These are phyloP conservation scores for Rhingia campestris DNA, from an alignment of 2,888 invertebrate genomes.

Conservation along the genomic window DNA sequence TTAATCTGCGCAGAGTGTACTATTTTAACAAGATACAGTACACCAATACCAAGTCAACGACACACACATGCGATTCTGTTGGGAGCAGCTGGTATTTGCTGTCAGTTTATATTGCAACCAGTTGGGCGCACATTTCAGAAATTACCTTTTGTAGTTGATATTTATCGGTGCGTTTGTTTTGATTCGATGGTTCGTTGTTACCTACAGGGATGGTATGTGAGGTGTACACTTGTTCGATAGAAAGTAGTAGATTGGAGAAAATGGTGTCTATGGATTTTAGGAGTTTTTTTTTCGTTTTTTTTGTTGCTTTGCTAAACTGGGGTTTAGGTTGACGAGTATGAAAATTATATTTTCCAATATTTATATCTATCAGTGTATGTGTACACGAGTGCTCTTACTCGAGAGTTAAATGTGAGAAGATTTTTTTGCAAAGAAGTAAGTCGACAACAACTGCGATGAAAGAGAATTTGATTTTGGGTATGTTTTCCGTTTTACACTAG, in stretches of 20 bases:
- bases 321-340: no score
- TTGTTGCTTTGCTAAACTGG: no score
- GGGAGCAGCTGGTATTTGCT: conserved; percentile 31
- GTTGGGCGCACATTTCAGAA: conserved; percentile 31
- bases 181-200: conserved; percentile 2
- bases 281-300: not conserved
- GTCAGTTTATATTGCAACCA: conserved; percentile 41
- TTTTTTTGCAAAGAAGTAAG: no score
- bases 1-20: conserved; percentile 53
- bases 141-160: conserved; percentile 18
- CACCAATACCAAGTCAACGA: not conserved
- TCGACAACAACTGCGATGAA: no score
- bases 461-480: no score
- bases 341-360: no score
- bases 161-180: conserved; percentile 53
- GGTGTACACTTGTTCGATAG: not conserved
- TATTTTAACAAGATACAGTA: not conserved
- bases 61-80: not conserved
- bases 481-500: no score
- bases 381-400: no score
- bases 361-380: no score
- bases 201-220: conserved; percentile 22
- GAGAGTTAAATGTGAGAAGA: no score
- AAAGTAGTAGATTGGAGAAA: conserved; percentile 20
- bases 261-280: not conserved